Conservation (phyloP, 2,888 invertebrate species). For the Conus canariensis region DNA sequence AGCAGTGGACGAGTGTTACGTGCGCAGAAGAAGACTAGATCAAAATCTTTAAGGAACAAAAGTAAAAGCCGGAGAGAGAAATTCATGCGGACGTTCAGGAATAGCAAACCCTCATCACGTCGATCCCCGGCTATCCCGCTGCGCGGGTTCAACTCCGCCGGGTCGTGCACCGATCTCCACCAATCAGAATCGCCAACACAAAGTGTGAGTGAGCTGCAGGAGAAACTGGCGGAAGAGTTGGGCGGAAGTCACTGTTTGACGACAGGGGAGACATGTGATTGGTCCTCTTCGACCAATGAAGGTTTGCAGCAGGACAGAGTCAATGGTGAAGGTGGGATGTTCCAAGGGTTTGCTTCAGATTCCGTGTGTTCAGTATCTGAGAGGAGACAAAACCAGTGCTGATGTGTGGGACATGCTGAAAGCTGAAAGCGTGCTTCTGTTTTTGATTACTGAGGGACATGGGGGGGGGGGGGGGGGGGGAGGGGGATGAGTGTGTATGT, state of each 20-base stretch:
- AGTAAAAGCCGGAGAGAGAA: slow-evolving; percentile 16
- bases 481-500: background rate
- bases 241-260: background rate
- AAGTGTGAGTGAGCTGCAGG: slow-evolving; percentile 20
- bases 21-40: background rate
- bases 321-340: background rate
- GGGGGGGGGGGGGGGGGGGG: no score
- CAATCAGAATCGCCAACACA: slow-evolving; percentile 21
- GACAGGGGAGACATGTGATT: background rate
- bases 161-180: background rate
- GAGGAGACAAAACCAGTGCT: background rate
- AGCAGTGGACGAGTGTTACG: background rate
- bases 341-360: background rate
- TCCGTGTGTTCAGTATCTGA: background rate
- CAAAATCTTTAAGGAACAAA: background rate
- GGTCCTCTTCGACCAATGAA: background rate
- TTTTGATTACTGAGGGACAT: no score
- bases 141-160: background rate
- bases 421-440: no score
- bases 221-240: slow-evolving; percentile 3
- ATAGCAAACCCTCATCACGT: background rate
- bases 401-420: background rate
- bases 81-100: slow-evolving; percentile 36
- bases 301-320: background rate
- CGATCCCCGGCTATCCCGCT: background rate